Percentiles rank a stretch among this genome's conserved stretches.
These are phyloP conservation scores for Tupaia tana DNA, from an alignment of 2,113 vertebrate species.

Conservation along the genomic window DNA sequence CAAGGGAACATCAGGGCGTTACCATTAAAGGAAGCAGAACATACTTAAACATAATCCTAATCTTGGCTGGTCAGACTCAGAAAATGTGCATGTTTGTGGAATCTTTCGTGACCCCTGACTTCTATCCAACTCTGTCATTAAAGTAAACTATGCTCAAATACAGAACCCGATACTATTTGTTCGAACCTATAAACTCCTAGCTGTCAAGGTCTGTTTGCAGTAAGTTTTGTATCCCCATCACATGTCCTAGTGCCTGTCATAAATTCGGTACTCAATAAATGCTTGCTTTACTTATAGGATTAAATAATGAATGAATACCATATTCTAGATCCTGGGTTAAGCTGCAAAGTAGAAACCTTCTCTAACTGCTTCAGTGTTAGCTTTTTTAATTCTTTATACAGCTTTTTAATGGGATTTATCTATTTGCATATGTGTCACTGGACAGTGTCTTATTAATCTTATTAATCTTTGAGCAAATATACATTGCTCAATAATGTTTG, in stretches of 20 bases:
- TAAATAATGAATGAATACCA: constrained; percentile 39
- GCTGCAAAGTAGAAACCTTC: not conserved
- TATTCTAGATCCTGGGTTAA: not conserved
- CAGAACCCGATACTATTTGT: not conserved
- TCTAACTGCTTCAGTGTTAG: not conserved
- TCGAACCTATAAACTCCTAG: not conserved
- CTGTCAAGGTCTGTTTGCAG: not conserved
- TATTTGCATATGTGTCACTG: constrained; percentile 32
- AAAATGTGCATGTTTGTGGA: not conserved
- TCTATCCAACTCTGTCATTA: not conserved
- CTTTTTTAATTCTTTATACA: not conserved
- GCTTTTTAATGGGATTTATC: not conserved
- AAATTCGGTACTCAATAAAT: not conserved
- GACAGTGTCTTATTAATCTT: constrained; percentile 11
- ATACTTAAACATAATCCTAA: not conserved
- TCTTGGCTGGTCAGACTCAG: not conserved
- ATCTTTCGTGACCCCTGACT: not conserved
- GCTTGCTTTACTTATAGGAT: not conserved
- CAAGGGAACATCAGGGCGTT: not conserved
- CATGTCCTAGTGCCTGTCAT: not conserved
- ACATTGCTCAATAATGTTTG: constrained; percentile 57
- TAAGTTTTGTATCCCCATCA: not conserved
- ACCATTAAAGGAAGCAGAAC: not conserved
- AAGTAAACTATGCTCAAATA: not conserved
- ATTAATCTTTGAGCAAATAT: constrained; percentile 61